Base-by-base conservation (phyloP, 2,888 invertebrate genomes). In the Hirudinaria manillensis region DNA sequence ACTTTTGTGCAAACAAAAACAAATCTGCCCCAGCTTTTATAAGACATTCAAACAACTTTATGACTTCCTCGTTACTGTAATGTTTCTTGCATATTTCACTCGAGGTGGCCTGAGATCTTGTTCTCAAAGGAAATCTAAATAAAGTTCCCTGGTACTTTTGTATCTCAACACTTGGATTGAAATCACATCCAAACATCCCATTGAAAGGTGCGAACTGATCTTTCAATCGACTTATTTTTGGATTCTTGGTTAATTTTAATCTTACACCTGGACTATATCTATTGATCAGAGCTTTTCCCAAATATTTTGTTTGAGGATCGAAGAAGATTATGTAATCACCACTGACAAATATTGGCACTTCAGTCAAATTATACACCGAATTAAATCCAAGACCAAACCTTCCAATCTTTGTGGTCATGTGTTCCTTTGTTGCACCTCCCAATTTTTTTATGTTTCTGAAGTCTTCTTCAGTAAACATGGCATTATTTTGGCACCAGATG, bases 381-480 rank as follows among this genome's bases (percentile, higher is more conserved):
- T 83, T 83, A 78, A 84, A 84, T 1, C 84, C 84, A 3, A 83
- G 79, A 10, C 83, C 83, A 80, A 83, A 83, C 61, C 77, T 80
- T 77, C 83, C 83, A 70, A 83, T 80, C 75, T 83, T 83, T 10
- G 80, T 79, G 34, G 70, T 72, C 21, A 80, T 77, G 4, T 75
- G 76, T 75, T 80, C 78, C 77, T 83, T 83, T 3, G 82, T 82
- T 70, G 80, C 82, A 21, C 80, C 82, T 32, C 81, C 79, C 4
- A 83, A 78, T 74, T 79, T 81, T 7, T 77, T 79, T 27, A 83
- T 81, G 72, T 81, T 82, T 29, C 78, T 68, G 68, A 83, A 81
- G 76, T 83, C 83, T 27, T 75, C 65, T 0, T 81, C 80, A 13
- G 80, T 79, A 76, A 83, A 83, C 13, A 77, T 70, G 0, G 81